Evolutionary conservation across 2,888 invertebrate genomes (phyloP).

Genomic region (Spisula subtruncata): DNA sequence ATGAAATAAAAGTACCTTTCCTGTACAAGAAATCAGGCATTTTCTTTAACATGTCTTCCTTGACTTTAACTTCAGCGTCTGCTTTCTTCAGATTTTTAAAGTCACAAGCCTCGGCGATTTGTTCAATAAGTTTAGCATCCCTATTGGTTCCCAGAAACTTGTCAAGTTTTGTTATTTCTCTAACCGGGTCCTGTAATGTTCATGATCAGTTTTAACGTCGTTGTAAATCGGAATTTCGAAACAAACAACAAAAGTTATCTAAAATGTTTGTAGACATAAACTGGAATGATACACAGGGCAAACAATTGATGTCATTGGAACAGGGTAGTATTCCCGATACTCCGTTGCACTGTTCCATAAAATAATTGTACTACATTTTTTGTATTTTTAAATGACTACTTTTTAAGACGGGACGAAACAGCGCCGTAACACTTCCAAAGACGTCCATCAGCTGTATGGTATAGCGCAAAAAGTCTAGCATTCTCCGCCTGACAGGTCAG

Average conservation of each 20-base stretch:
- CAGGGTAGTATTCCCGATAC: no score
- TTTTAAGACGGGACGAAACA: no score
- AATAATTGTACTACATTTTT: no score
- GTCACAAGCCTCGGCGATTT: conserved; percentile 30
- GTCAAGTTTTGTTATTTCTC: conserved; percentile 50
- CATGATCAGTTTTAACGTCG: not conserved
- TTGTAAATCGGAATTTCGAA: not conserved
- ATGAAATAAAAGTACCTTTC: conserved; percentile 15
- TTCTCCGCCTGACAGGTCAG: no score
- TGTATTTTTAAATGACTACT: no score
- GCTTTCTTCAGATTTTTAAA: conserved; percentile 42
- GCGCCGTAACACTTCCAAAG: no score
- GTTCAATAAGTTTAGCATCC: conserved; percentile 27
- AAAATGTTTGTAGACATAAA: not conserved
- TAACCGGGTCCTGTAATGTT: conserved; percentile 36
- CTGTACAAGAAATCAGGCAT: conserved; percentile 35
- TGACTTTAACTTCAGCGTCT: conserved; percentile 45
- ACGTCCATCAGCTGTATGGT: no score
- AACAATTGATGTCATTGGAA: no score
- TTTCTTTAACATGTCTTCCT: not conserved
- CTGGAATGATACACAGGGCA: not conserved
- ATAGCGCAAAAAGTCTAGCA: no score
- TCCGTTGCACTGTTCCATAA: no score
- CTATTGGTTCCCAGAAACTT: conserved; percentile 39
- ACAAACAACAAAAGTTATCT: not conserved